These are phyloP conservation scores for Myiotriccus ornatus DNA, from an alignment of 2,797 vertebrate genomes.

Conservation along the genomic window DNA sequence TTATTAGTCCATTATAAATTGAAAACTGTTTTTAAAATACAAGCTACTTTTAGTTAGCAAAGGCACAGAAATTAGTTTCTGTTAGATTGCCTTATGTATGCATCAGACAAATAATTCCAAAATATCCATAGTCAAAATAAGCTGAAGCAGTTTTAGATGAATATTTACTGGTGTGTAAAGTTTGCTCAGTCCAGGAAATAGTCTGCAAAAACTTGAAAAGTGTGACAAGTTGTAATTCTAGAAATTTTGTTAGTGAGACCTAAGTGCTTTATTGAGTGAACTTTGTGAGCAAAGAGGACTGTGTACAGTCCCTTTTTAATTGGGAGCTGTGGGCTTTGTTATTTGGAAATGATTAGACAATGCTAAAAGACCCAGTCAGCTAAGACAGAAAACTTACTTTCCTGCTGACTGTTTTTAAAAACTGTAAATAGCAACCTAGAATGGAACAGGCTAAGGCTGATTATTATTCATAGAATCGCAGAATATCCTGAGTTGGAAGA, in stretches of 20 bases:
- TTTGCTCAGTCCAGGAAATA: neutral
- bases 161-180: neutral
- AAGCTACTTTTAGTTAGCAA: neutral
- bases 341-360: neutral
- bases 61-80: neutral
- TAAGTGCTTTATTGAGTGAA: neutral
- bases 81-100: neutral
- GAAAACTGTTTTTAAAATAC: neutral
- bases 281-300: neutral
- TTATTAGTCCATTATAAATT: neutral
- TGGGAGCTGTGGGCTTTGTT: slow-evolving; percentile 50
- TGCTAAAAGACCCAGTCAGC: neutral
- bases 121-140: neutral
- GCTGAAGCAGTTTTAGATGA: neutral
- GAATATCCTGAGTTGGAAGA: neutral
- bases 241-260: neutral
- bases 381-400: slow-evolving; percentile 8
- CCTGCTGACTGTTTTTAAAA: neutral
- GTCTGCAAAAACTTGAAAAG: neutral
- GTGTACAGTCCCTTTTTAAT: neutral
- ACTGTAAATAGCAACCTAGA: neutral
- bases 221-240: neutral
- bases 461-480: neutral
- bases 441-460: neutral
- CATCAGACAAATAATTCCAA: neutral